Percentiles rank a stretch among this genome's conserved stretches.
Evolutionary conservation across 2,797 vertebrate species (phyloP).

Genomic region (Ctenosaura bakeri): DNA sequence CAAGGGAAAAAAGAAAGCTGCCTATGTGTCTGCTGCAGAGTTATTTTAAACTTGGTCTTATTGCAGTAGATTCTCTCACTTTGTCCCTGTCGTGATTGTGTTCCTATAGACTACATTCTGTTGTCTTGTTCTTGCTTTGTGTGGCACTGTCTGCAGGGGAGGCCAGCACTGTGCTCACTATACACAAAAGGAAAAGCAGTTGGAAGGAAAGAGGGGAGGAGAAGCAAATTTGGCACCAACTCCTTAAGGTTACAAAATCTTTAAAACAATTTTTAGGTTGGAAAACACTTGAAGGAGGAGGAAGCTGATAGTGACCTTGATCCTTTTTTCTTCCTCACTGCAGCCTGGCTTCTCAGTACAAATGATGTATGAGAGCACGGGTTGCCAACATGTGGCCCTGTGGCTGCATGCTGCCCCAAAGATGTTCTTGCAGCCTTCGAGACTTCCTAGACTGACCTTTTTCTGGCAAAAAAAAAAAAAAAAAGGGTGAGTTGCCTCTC

Average conservation of each 20-base stretch:
- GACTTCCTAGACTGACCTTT: no score
- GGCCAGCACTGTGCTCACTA: background rate
- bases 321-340: background rate
- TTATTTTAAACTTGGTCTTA: constrained; percentile 27
- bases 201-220: background rate
- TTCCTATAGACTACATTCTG: background rate
- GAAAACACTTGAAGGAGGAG: background rate
- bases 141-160: no score
- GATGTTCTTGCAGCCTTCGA: no score
- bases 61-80: background rate
- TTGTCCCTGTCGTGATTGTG: background rate
- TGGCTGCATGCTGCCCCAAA: no score
- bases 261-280: no score
- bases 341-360: background rate
- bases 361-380: background rate
- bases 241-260: background rate
- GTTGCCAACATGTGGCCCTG: no score
- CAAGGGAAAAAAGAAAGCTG: constrained; percentile 28
- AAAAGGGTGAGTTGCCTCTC: no score
- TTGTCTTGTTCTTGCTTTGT: constrained; percentile 15
- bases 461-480: no score
- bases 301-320: background rate
- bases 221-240: no score
- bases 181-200: background rate
- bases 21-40: rapidly evolving